Conservation (phyloP, 1,140 invertebrate species). For the Aphis gossypii region DNA sequence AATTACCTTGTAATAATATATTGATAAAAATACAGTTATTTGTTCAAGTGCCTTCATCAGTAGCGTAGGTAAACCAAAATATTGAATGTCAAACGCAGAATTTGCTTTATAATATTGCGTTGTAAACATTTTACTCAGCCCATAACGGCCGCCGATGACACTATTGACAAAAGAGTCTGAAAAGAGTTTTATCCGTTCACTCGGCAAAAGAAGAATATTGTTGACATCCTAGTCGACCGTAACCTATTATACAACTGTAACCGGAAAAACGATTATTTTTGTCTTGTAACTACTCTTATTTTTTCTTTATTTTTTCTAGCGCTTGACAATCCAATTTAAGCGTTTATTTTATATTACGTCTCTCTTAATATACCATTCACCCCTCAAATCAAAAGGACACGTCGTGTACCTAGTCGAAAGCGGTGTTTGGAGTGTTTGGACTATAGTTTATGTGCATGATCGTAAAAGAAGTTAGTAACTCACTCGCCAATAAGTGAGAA, state of each 20-base stretch:
- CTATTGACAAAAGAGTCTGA: slow-evolving; percentile 20
- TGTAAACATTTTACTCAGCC: not conserved
- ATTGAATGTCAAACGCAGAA: slow-evolving; percentile 24
- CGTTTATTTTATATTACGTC: not conserved
- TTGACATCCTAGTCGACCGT: slow-evolving; percentile 4
- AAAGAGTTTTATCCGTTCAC: not conserved
- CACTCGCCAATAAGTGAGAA: not conserved
- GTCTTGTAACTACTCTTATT: not conserved
- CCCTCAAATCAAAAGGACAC: not conserved
- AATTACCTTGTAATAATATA: not conserved
- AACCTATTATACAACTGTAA: slow-evolving; percentile 3
- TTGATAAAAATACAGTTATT: not conserved
- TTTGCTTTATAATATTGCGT: slow-evolving; percentile 9
- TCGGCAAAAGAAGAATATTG: slow-evolving; percentile 16
- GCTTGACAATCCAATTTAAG: not conserved
- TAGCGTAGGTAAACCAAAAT: not conserved
- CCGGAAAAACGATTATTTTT: not conserved
- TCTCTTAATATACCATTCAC: not conserved
- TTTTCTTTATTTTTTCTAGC: not conserved
- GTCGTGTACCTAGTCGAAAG: not conserved
- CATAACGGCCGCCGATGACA: not conserved
- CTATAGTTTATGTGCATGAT: not conserved
- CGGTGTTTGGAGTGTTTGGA: not conserved
- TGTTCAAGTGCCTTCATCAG: not conserved
- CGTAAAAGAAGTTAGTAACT: not conserved